Evolutionary conservation across 2,888 invertebrate genomes (phyloP).

Genomic region (Polyommatus icarus): DNA sequence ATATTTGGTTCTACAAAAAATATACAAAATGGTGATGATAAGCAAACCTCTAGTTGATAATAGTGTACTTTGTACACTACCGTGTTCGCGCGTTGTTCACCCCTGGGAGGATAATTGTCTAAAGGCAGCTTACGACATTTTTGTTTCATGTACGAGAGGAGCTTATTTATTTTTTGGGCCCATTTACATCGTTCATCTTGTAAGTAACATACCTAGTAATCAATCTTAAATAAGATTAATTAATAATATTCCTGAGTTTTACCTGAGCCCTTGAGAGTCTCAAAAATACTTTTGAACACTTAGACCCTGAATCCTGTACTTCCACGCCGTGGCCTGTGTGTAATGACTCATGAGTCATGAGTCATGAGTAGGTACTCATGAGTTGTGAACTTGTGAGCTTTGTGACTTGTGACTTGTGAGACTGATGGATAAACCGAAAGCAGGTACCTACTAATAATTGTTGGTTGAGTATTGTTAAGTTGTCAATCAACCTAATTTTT

Average conservation of each 20-base stretch:
- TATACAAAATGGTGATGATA: constrained; percentile 62
- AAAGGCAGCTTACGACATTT: constrained; percentile 53
- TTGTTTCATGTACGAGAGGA: constrained; percentile 52
- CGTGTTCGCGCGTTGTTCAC: constrained; percentile 60
- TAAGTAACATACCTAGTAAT: constrained; percentile 48
- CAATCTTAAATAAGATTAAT: not conserved
- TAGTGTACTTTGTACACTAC: constrained; percentile 42
- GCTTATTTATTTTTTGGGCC: constrained; percentile 54
- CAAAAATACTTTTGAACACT: no score
- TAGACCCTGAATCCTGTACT: no score
- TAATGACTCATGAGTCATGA: no score
- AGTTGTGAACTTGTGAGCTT: no score
- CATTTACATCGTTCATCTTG: constrained; percentile 48
- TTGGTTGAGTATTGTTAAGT: no score
- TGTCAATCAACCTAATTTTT: no score
- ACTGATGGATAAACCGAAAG: no score
- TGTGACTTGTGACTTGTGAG: no score
- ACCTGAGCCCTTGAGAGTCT: no score
- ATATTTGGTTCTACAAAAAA: constrained; percentile 25
- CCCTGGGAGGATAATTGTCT: constrained; percentile 62
- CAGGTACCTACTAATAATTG: no score
- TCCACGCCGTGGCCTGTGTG: no score
- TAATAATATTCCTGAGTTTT: not conserved
- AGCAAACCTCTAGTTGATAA: constrained; percentile 58
- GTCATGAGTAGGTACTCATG: no score